Conservation (phyloP, 2,113 vertebrate genomes). For the Apodemus speciosus region DNA sequence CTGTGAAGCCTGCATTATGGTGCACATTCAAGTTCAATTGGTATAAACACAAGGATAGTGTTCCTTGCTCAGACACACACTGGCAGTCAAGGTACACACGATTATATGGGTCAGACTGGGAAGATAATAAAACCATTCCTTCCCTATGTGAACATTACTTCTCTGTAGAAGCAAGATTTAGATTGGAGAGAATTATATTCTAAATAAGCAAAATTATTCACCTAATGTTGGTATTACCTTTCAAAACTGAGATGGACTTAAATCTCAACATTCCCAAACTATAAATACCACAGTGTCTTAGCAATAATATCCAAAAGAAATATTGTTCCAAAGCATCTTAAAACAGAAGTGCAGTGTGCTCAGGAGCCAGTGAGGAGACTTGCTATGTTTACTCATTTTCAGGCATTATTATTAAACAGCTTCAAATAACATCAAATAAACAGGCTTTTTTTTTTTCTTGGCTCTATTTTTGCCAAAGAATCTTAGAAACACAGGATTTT, state of each 20-base stretch:
- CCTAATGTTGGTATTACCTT: slow-evolving; percentile 20
- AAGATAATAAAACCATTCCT: slow-evolving; percentile 58
- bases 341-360: slow-evolving; percentile 28
- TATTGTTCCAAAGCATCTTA: slow-evolving; percentile 27
- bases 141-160: slow-evolving; percentile 46
- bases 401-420: slow-evolving; percentile 36
- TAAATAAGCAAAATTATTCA: slow-evolving; percentile 46
- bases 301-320: slow-evolving; percentile 59
- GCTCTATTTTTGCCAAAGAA: slow-evolving; percentile 27
- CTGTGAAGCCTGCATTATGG: slow-evolving; percentile 41
- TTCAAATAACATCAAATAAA: slow-evolving; percentile 26
- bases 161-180: slow-evolving; percentile 62
- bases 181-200: slow-evolving; percentile 36
- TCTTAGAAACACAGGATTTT: slow-evolving; percentile 37
- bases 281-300: slow-evolving; percentile 37
- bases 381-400: neutral
- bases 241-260: slow-evolving; percentile 42
- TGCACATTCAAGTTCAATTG: slow-evolving; percentile 52
- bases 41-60: slow-evolving; percentile 16
- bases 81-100: neutral
- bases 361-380: neutral
- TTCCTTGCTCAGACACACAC: slow-evolving; percentile 48
- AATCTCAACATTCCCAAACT: slow-evolving; percentile 35
- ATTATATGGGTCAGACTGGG: neutral
- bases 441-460: neutral